Conservation (phyloP, 2,888 invertebrate species). For the Apodemia duryi region DNA sequence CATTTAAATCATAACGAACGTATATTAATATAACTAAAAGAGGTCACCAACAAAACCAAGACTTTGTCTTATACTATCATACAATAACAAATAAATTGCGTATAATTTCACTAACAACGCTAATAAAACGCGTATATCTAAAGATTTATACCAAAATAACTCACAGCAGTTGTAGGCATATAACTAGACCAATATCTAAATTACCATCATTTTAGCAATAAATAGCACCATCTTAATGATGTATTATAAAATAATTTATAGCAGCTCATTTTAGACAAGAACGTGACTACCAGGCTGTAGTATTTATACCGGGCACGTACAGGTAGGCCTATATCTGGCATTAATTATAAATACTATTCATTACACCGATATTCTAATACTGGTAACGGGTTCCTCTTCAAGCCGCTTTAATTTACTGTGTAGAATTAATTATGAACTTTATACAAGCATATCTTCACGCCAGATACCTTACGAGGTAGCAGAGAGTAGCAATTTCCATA, state of each 20-base stretch:
- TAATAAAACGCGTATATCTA: slow-evolving; percentile 15
- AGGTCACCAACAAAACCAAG: background rate
- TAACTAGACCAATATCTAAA: slow-evolving; percentile 21
- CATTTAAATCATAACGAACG: too few relatives aligned
- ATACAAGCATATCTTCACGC: too few relatives aligned
- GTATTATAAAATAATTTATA: slow-evolving; percentile 20
- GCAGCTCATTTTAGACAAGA: slow-evolving; percentile 14
- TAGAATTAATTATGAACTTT: too few relatives aligned
- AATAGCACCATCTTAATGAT: slow-evolving; percentile 18
- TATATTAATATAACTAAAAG: too few relatives aligned
- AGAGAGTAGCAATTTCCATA: too few relatives aligned
- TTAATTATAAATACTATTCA: slow-evolving; percentile 18
- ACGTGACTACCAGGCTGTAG: slow-evolving; percentile 7
- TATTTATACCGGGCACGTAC: slow-evolving; percentile 19
- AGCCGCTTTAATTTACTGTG: background rate
- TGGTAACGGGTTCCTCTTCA: background rate
- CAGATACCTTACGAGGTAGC: too few relatives aligned
- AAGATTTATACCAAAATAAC: slow-evolving; percentile 18
- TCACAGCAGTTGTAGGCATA: slow-evolving; percentile 18
- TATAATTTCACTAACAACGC: slow-evolving; percentile 5
- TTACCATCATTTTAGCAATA: slow-evolving; percentile 21
- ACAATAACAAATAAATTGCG: background rate
- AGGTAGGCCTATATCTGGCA: slow-evolving; percentile 4
- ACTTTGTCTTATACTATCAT: background rate
- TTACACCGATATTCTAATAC: background rate